phyloP scores from a whole-genome alignment of 2,797 vertebrate genomes.

The Arrhamphus sclerolepis region DNA sequence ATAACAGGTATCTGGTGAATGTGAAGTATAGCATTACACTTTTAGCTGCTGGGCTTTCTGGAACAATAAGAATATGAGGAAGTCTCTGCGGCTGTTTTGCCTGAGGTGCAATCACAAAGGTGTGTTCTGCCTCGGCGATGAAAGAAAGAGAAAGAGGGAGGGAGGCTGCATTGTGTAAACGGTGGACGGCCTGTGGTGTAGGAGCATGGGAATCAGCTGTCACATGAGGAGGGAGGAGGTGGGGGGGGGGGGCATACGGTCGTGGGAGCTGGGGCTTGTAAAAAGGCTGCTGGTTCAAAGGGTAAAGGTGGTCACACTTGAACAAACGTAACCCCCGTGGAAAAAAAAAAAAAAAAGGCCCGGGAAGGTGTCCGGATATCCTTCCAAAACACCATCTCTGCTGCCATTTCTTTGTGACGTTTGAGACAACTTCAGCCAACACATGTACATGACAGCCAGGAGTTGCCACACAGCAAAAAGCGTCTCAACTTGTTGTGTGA shows the following conservation, averaged over 20 bases:
- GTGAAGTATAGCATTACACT: conserved; percentile 37
- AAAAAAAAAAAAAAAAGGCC: conserved; percentile 23
- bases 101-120: conserved; percentile 57
- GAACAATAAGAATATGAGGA: conserved; percentile 44
- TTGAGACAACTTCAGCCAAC: conserved; percentile 42
- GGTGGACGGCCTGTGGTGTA: conserved; percentile 60
- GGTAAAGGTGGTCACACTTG: conserved; percentile 69
- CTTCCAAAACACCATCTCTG: conserved; percentile 48
- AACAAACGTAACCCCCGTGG: conserved; percentile 53
- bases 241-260: conserved; percentile 37
- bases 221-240: conserved; percentile 52
- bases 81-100: conserved; percentile 56
- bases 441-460: conserved; percentile 46
- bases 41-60: conserved; percentile 40
- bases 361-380: conserved; percentile 50
- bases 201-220: conserved; percentile 82
- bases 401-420: conserved; percentile 37
- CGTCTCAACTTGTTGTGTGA: conserved; percentile 69
- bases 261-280: conserved; percentile 66
- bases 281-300: conserved; percentile 61
- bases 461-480: conserved; percentile 62
- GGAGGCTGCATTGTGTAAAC: conserved; percentile 46
- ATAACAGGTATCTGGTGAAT: conserved; percentile 9
- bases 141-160: conserved; percentile 49
- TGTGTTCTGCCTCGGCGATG: conserved; percentile 57